phyloP scores from a whole-genome alignment of 2,797 vertebrate genomes.

The Thripadectes ignobilis region DNA sequence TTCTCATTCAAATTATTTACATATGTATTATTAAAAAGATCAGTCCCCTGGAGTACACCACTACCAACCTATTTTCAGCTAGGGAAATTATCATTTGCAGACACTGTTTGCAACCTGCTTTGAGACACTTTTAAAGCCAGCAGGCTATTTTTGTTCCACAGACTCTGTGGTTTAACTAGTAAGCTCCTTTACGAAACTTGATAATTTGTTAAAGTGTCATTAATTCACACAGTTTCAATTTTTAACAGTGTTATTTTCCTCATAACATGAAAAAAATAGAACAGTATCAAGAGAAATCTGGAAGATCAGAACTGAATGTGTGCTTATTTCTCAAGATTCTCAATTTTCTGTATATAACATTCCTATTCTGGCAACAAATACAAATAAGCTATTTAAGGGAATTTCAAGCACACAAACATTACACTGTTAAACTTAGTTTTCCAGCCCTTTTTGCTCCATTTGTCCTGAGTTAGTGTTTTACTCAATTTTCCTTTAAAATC shows the following conservation, averaged over 20 bases:
- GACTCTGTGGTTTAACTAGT: neutral
- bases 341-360: neutral
- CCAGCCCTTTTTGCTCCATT: neutral
- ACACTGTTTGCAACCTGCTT: constrained; percentile 34
- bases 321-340: neutral
- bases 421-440: neutral
- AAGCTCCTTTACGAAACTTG: constrained; percentile 33
- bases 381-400: neutral
- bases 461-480: neutral
- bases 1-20: constrained; percentile 63
- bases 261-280: neutral
- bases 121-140: constrained; percentile 41
- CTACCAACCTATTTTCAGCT: constrained; percentile 19
- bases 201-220: constrained; percentile 13
- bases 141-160: neutral
- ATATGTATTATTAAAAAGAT: constrained; percentile 43
- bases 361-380: neutral
- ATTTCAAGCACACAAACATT: neutral
- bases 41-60: constrained; percentile 9
- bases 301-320: neutral
- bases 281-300: neutral
- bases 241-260: neutral
- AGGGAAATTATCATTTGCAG: constrained; percentile 52
- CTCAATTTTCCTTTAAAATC: neutral
- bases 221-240: neutral